Base-by-base conservation (phyloP, 2,113 vertebrate species). In the Thunnus thynnus region DNA sequence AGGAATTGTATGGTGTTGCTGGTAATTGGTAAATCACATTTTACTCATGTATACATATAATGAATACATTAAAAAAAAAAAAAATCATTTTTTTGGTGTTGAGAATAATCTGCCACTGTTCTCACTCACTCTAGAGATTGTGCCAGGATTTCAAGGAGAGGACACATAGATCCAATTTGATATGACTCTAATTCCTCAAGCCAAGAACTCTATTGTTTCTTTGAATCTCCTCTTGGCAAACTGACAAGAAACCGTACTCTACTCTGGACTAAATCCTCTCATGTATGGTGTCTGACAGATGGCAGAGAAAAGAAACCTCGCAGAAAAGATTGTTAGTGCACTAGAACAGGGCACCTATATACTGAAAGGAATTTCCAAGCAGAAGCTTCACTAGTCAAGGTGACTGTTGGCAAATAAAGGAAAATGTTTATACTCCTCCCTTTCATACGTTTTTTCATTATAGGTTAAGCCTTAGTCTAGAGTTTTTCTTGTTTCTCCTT, bases 101-200 rank as follows among this genome's bases (percentile, higher is more conserved):
- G 16, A 66, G 8, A 84, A 79, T 83, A 44, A 77, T 82, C 65
- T 63, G 52, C 62, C 55, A 50, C 54, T 25, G 67, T 82, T 80
- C 67, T 82, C 64, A 73, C 20, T 82, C 60, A 72, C 17, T 73
- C n/a, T 61, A 72, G 82, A 88, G 71, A 75, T 76, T 83, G 68
- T 61, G 67, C 58, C 68, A 78, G 76, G 79, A 79, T 81, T 86
- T 76, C 44, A 78, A 76, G 85, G 64, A 52, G 36, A 74, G 46
- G 51, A 89, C 85, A 84, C 73, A 64, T 32, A 80, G 82, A 90
- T 92, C 80, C 86, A 80, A 76, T 85, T 84, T 85, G 71, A 90
- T 88, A 78, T 86, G 76, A 85, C 66, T 82, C 51, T 80, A 76
- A 86, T 89, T 90, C 76, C 71, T 73, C 10, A 0, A 69, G 79